A percentile compares a stretch with the other conserved stretches of the same genome.
These are phyloP conservation scores for Lophura nycthemera DNA, from an alignment of 2,113 vertebrate species.

Conservation along the genomic window DNA sequence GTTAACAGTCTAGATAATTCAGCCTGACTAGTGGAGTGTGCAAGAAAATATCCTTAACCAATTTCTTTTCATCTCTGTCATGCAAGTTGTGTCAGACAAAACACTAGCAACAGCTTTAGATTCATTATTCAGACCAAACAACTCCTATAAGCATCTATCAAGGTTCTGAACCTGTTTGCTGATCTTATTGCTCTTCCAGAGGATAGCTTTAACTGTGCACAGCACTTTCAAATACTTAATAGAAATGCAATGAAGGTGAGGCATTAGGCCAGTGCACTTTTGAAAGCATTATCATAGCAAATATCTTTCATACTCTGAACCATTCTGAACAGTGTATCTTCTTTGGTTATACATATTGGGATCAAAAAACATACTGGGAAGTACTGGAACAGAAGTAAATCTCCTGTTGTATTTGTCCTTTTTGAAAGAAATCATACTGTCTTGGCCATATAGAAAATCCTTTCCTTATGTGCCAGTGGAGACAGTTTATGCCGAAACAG, in stretches of 20 bases:
- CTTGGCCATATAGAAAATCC: not conserved
- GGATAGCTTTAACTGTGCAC: not conserved
- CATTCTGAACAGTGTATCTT: not conserved
- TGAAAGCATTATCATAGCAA: not conserved
- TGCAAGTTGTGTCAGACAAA: not conserved
- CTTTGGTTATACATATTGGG: not conserved
- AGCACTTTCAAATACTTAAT: not conserved
- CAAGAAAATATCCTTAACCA: slow-evolving; percentile 9
- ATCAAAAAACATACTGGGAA: not conserved
- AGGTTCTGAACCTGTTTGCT: not conserved
- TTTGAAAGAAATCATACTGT: not conserved
- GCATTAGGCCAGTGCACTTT: not conserved
- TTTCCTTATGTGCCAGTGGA: not conserved
- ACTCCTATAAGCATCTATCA: not conserved
- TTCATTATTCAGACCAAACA: slow-evolving; percentile 10
- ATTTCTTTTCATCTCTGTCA: slow-evolving; percentile 1
- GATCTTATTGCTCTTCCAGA: not conserved
- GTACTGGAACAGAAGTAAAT: not conserved
- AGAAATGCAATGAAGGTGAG: not conserved
- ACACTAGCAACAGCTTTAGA: not conserved
- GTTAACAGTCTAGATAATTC: slow-evolving; percentile 8
- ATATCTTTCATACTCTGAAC: not conserved
- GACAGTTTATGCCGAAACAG: not conserved
- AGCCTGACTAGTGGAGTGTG: not conserved
- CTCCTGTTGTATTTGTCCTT: not conserved